Percentiles rank a stretch among this genome's conserved stretches.
Evolutionary conservation across 2,113 vertebrate genomes (phyloP).

Genomic region (Coreoperca whiteheadi): DNA sequence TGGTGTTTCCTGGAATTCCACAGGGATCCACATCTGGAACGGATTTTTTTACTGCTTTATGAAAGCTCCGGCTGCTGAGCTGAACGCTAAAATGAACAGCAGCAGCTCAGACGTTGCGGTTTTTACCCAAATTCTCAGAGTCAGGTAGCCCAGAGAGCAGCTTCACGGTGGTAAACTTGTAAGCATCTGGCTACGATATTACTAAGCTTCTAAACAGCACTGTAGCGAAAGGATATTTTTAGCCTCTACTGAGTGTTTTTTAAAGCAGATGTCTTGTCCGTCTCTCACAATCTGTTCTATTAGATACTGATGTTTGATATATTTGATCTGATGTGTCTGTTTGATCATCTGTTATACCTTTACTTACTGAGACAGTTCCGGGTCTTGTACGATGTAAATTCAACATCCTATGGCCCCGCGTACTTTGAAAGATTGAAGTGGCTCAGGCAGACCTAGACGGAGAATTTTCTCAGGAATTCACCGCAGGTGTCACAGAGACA

Average conservation of each 20-base stretch:
- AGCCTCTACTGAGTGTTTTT: not conserved
- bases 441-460: slow-evolving; percentile 66
- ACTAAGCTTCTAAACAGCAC: slow-evolving; percentile 25
- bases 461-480: slow-evolving; percentile 70
- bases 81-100: slow-evolving; percentile 43
- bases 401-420: slow-evolving; percentile 61
- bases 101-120: slow-evolving; percentile 44
- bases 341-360: slow-evolving; percentile 63
- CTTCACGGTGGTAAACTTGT: slow-evolving; percentile 45
- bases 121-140: slow-evolving; percentile 26
- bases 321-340: slow-evolving; percentile 27
- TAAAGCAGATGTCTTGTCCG: slow-evolving; percentile 38
- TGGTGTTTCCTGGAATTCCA: slow-evolving; percentile 72
- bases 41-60: slow-evolving; percentile 57
- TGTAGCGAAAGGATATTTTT: slow-evolving; percentile 15
- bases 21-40: slow-evolving; percentile 75
- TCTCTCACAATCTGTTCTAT: slow-evolving; percentile 33
- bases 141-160: slow-evolving; percentile 56
- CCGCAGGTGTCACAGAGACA: slow-evolving; percentile 67
- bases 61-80: slow-evolving; percentile 49
- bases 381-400: slow-evolving; percentile 73
- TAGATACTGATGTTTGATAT: slow-evolving; percentile 29
- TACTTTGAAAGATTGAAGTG: slow-evolving; percentile 68
- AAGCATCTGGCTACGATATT: slow-evolving; percentile 31
- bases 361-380: slow-evolving; percentile 46